Evolutionary conservation across 1,140 invertebrate genomes (phyloP), one percentile per base, ranked within the genome.

Genomic region (Sitobion miscanthi): DNA sequence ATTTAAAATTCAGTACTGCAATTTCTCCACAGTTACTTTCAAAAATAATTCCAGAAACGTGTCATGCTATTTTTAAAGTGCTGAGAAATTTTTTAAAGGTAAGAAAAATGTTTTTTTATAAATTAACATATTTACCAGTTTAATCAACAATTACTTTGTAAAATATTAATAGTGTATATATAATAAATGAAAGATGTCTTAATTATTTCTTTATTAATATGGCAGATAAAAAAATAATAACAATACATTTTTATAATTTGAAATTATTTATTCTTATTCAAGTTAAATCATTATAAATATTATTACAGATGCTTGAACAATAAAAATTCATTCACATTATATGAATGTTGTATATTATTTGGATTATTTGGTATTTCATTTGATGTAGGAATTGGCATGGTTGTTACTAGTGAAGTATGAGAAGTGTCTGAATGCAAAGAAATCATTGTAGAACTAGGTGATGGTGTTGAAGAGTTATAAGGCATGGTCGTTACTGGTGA

Each of bases 1-100:
- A 88, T 88, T 52, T 88, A 54, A 88, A 88, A 54, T 88, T 88
- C 1, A 88, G 47, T 88, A 52, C 47, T 35, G 87, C 87, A 88
- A 88, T 88, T 88, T 88, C 87, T 35, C 47, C 38, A 38, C 47
- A 88, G 47, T 42, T 85, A 42, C 38, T 85, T 6, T 88, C 87
- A 88, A 52, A 88, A 88, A 88, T 88, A 88, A 88, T 49, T 20
- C 87, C 87, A n/a, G 87, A 54, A 88, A 52, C 47, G 47, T 88
- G n/a, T 9, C 38, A 38, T 38, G 38, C 38, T 38, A 38, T 38
- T 38, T 38, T 38, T 38, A 38, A 38, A 38, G 17, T 52, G 8
- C 86, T 88, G 30, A 88, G 45, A 88, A 47, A 49, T 88, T 88
- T 49, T 88, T 49, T 88, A 88, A 49, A 88, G 45, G n/a, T 87